Evolutionary conservation across 1,140 invertebrate genomes (phyloP).

Genomic region (Papilio glaucus): DNA sequence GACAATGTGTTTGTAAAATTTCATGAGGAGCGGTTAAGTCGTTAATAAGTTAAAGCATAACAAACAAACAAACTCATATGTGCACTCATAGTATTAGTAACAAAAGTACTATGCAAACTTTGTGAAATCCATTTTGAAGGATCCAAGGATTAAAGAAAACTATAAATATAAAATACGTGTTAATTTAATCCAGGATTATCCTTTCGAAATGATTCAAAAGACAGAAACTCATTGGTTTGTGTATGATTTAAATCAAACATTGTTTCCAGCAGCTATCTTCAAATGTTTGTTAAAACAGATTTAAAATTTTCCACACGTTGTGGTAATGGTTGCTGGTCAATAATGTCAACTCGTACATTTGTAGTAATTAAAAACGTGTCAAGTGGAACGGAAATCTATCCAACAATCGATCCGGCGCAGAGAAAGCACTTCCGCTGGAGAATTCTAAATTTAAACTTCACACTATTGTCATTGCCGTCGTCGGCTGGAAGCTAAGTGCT

Average conservation of each 20-base stretch:
- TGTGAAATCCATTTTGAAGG: too few relatives aligned
- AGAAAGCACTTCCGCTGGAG: constrained; percentile 28
- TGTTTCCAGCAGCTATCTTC: neutral
- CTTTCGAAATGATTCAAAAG: neutral
- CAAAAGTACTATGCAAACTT: too few relatives aligned
- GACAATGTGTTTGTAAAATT: too few relatives aligned
- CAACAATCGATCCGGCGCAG: constrained; percentile 10
- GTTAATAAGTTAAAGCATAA: too few relatives aligned
- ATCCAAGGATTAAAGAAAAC: too few relatives aligned
- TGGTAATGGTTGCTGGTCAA: neutral
- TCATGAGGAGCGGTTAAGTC: too few relatives aligned
- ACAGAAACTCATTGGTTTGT: too few relatives aligned
- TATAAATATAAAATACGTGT: too few relatives aligned
- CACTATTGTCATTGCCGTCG: constrained; percentile 38
- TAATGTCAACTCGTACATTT: neutral
- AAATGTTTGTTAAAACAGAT: neutral
- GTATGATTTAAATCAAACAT: too few relatives aligned
- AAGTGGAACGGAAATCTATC: constrained; percentile 14
- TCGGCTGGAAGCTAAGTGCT: constrained; percentile 32
- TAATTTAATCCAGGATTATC: neutral
- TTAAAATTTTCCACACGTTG: neutral
- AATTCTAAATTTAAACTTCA: constrained; percentile 35
- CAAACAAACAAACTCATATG: too few relatives aligned
- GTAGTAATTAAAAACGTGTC: constrained; percentile 12
- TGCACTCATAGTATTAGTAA: too few relatives aligned